Percentiles rank a stretch among this genome's conserved stretches.
Evolutionary conservation across 2,113 vertebrate species (phyloP).

Genomic region (Archilochus colubris): DNA sequence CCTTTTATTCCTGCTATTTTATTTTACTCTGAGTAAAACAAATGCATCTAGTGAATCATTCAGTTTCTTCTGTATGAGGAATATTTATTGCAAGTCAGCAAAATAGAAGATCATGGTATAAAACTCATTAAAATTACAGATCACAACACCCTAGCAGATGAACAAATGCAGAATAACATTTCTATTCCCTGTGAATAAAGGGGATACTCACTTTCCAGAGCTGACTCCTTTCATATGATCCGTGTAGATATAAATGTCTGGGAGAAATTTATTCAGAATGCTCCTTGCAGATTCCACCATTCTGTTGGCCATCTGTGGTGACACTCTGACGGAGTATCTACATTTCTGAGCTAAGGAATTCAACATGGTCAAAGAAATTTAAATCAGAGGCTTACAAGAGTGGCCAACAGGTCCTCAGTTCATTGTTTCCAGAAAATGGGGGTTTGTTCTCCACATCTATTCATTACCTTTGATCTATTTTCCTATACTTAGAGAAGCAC

Average conservation of each 20-base stretch:
- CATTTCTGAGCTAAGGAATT: constrained; percentile 66
- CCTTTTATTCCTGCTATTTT: not conserved
- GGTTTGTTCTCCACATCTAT: not conserved
- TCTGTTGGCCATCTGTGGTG: constrained; percentile 96
- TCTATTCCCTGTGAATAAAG: not conserved
- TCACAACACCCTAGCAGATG: not conserved
- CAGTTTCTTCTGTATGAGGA: not conserved
- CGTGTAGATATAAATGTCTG: constrained; percentile 96
- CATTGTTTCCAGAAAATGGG: not conserved
- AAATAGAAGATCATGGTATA: not conserved
- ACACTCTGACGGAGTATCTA: constrained; percentile 93
- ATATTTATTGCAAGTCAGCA: not conserved
- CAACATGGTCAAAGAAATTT: not conserved
- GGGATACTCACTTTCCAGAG: constrained; percentile 91
- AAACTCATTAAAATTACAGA: not conserved
- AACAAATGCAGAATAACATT: not conserved
- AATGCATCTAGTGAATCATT: not conserved
- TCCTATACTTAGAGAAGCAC: not conserved
- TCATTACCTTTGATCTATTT: not conserved
- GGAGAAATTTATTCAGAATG: constrained; percentile 92
- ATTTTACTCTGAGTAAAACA: not conserved
- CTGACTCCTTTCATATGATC: constrained; percentile 94
- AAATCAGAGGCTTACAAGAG: not conserved
- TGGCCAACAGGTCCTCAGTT: not conserved
- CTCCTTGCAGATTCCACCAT: constrained; percentile 92